A percentile compares a stretch with the other conserved stretches of the same genome.
phyloP scores from a whole-genome alignment of 2,797 vertebrate species.

The Scolopax bukidnonensis region DNA sequence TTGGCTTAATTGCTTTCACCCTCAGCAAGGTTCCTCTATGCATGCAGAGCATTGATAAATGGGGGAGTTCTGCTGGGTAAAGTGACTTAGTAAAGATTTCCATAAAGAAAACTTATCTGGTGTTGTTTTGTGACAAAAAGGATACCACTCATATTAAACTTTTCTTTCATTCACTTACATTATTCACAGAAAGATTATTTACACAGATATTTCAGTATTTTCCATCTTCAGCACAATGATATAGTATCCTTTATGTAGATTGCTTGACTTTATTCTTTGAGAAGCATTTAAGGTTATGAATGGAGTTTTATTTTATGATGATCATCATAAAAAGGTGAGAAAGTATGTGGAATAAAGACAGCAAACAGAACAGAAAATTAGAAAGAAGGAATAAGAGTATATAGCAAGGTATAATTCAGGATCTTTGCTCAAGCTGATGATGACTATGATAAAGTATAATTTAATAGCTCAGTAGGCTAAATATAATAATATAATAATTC shows the following conservation, averaged over 20 bases:
- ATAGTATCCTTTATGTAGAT: not conserved
- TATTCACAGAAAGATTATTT: not conserved
- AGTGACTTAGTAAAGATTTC: not conserved
- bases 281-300: slow-evolving; percentile 5
- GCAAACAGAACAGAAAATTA: slow-evolving; percentile 3
- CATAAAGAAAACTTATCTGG: not conserved
- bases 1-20: not conserved
- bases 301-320: not conserved
- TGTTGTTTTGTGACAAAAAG: not conserved
- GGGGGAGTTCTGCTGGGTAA: not conserved
- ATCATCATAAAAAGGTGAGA: not conserved
- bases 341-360: not conserved
- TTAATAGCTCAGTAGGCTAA: not conserved
- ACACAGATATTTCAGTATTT: not conserved
- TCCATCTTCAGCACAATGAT: not conserved
- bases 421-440: not conserved
- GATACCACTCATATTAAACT: not conserved
- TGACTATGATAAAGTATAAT: not conserved
- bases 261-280: not conserved
- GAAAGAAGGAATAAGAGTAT: not conserved
- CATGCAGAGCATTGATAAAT: not conserved
- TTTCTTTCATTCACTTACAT: not conserved
- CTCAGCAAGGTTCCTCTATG: not conserved
- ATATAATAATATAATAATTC: not conserved
- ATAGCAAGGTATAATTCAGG: not conserved